Evolutionary conservation across 2,113 vertebrate species (phyloP), one percentile per base, ranked within the genome.

Genomic region (Illadopsis cleaveri): DNA sequence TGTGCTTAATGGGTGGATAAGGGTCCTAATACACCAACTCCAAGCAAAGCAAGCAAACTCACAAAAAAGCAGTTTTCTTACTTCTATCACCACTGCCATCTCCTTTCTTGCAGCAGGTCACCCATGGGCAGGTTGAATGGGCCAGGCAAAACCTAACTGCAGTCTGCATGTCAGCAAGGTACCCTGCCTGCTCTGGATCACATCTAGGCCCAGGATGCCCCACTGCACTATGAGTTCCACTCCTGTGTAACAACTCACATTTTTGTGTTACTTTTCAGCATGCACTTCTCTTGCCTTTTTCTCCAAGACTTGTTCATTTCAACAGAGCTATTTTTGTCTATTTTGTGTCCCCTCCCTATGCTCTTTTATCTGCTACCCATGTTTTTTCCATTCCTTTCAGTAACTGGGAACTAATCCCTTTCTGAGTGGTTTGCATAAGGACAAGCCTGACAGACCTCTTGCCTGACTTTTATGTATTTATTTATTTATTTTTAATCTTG

Each of bases 221-320:
- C 70, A 30, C 0, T 60, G 35, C 22, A 54, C 23, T 2, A 1
- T 2, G 19, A 50, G 64, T 40, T 83, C 66, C 65, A 75, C 9
- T 31, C 24, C 56, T 58, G 13, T 12, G 1, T 2, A 80, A 60
- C 21, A 44, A 25, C 25, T 33, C 60, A 57, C 10, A 40, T 58
- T 62, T 91, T 11, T 72, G 37, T 57, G 28, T 37, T 54, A 77
- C 4, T 0, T 51, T 90, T 66, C 71, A 83, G 37, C 30, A 37
- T 2, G 33, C 15, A 37, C 17, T 92, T 62, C 66, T 65, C 66
- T 69, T 89, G 72, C 58, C 53, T 44, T 94, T 80, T 89, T 85
- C 70, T 85, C 58, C 54, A 90, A 82, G 60, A 35, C 50, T 80
- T 72, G 70, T 87, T 94, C 90, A 85, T 82, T 85, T 90, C 82